Conservation (phyloP, 2,113 vertebrate species). For the Phocoena phocoena region DNA sequence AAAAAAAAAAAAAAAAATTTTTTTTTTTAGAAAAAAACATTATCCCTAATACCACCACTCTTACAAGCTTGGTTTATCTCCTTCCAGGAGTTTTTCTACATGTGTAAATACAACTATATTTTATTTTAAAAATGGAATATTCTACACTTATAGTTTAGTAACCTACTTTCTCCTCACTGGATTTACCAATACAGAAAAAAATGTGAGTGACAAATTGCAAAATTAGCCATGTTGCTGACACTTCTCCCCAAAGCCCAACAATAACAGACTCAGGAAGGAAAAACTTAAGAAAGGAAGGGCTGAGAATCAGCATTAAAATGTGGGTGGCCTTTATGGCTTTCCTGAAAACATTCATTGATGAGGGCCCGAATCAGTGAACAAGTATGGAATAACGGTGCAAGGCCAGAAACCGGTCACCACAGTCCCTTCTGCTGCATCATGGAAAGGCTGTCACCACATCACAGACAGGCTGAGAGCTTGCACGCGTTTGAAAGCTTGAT, state of each 20-base stretch:
- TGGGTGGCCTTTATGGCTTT: neutral
- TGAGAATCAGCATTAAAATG: neutral
- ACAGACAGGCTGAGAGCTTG: neutral
- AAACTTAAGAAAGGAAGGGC: neutral
- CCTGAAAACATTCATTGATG: neutral
- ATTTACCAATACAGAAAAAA: neutral
- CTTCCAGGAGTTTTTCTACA: neutral
- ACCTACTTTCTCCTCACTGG: neutral
- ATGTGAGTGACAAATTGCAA: neutral
- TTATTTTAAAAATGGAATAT: neutral
- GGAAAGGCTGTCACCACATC: neutral
- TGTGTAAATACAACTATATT: neutral
- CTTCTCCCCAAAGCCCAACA: neutral
- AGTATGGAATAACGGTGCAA: neutral
- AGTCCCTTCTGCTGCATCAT: neutral
- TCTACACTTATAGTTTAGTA: neutral
- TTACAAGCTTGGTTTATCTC: neutral
- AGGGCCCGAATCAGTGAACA: neutral
- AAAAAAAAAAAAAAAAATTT: neutral
- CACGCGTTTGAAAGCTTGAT: neutral
- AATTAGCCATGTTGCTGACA: neutral
- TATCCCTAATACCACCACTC: neutral
- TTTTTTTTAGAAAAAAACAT: neutral
- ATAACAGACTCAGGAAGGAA: neutral
- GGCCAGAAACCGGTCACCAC: neutral